Percentiles rank a stretch among this genome's conserved stretches.
These are phyloP conservation scores for Tachina lurida DNA, from an alignment of 2,888 invertebrate species.

Conservation along the genomic window DNA sequence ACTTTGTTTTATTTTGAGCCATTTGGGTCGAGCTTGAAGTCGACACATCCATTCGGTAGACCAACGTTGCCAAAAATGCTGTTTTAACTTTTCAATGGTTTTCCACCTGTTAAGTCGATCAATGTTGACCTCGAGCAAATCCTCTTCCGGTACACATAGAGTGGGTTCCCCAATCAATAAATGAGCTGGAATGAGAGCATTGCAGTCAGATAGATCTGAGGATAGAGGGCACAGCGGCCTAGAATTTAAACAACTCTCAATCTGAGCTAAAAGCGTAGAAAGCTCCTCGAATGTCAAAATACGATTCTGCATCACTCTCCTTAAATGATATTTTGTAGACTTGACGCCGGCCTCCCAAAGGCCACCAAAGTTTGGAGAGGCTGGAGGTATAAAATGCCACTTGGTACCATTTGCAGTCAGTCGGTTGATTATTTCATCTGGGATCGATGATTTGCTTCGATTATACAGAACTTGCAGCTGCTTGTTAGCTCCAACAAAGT, in stretches of 20 bases:
- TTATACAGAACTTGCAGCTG: not conserved
- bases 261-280: conserved; percentile 27
- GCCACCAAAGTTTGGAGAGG: conserved; percentile 17
- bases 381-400: conserved; percentile 49
- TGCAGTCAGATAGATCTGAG: too few relatives aligned
- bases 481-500: not conserved
- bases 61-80: not conserved
- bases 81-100: too few relatives aligned
- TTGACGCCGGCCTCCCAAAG: not conserved
- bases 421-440: not conserved
- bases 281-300: conserved; percentile 39
- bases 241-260: conserved; percentile 13
- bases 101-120: not conserved
- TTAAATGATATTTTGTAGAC: too few relatives aligned
- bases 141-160: not conserved
- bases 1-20: not conserved
- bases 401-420: conserved; percentile 9
- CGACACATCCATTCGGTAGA: conserved; percentile 7
- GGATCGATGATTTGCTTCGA: not conserved
- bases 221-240: conserved; percentile 25
- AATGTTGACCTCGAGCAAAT: conserved; percentile 2
- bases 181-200: too few relatives aligned
- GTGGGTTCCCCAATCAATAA: too few relatives aligned
- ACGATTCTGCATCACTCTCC: too few relatives aligned
- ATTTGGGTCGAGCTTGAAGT: conserved; percentile 9